phyloP scores from a whole-genome alignment of 2,113 vertebrate genomes.

The Megaptera novaeangliae region DNA sequence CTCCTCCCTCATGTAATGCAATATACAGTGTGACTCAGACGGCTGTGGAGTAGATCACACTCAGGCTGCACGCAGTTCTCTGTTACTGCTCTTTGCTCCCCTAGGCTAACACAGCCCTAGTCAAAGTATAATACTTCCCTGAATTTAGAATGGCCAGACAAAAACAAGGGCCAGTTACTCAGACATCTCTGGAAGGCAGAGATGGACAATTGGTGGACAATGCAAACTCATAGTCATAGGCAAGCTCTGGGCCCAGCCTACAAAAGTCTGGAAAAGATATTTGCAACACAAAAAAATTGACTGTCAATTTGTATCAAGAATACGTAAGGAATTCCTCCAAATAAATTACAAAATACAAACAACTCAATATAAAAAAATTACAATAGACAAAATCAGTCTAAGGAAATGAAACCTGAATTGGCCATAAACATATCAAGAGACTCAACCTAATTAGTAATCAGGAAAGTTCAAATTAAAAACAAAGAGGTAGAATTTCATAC shows the following conservation, averaged over 20 bases:
- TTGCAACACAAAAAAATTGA: neutral
- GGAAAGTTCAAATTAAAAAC: neutral
- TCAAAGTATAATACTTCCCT: neutral
- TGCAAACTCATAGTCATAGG: too few species aligned
- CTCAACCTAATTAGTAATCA: neutral
- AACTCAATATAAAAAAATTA: neutral
- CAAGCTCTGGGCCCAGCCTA: neutral
- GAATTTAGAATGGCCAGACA: neutral
- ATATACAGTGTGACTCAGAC: neutral
- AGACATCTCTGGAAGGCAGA: neutral
- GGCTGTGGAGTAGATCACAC: neutral
- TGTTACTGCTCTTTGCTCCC: neutral
- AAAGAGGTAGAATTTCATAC: neutral
- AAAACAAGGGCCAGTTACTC: neutral
- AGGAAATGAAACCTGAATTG: neutral
- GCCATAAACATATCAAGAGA: neutral
- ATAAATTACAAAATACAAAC: neutral
- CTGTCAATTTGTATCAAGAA: neutral
- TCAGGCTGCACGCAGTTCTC: neutral
- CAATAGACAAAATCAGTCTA: neutral
- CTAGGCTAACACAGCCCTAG: neutral
- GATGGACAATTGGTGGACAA: neutral
- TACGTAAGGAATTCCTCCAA: neutral
- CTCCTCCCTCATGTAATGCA: neutral
- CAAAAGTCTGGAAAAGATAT: neutral